These are phyloP conservation scores for Alcedo quadribrachys DNA, from an alignment of 2,797 vertebrate species.

Conservation along the genomic window DNA sequence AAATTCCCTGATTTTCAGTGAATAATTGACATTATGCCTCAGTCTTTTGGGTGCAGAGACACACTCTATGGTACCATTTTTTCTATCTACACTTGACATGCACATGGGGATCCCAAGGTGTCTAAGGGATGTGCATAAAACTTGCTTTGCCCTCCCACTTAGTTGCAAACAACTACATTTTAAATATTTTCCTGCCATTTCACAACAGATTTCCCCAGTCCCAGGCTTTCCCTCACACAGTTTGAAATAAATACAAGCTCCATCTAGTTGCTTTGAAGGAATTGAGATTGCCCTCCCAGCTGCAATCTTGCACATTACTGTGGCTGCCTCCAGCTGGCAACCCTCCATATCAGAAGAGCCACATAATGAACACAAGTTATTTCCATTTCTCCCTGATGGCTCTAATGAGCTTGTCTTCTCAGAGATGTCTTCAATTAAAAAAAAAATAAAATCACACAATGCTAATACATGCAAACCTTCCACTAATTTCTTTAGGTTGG, in stretches of 20 bases:
- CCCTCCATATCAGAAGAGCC: background rate
- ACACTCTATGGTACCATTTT: background rate
- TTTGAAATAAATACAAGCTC: background rate
- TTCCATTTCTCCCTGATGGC: background rate
- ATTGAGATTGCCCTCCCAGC: conserved; percentile 7
- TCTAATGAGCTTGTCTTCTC: background rate
- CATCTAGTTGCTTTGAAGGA: background rate
- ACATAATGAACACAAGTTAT: conserved; percentile 1
- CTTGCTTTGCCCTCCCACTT: background rate
- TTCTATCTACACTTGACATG: background rate
- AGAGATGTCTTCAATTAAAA: background rate
- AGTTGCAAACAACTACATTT: background rate
- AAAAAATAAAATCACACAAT: background rate
- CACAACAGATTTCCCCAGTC: background rate
- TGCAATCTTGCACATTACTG: background rate
- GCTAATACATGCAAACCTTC: background rate
- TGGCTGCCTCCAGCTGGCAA: conserved; percentile 32
- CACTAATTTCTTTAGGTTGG: background rate
- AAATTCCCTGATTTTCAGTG: background rate
- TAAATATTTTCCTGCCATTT: background rate
- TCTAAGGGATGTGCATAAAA: background rate
- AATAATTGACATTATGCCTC: background rate
- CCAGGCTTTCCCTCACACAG: background rate
- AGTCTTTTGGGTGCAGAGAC: background rate
- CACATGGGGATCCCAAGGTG: background rate